Percentiles rank a stretch among this genome's conserved stretches.
Conservation (phyloP, 1,140 invertebrate species). For the Drosophila yakuba region DNA sequence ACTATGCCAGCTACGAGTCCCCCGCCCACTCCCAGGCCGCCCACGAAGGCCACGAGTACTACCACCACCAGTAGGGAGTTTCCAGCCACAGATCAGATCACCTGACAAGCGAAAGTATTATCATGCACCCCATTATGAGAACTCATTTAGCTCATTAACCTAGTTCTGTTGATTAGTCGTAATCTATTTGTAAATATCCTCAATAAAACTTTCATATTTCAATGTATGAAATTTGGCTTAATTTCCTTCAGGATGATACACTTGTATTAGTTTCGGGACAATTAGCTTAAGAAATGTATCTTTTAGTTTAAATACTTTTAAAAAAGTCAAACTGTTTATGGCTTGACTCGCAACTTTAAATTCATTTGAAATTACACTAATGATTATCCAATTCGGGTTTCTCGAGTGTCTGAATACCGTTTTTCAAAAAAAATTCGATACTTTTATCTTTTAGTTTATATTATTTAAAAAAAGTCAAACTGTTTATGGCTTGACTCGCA, state of each 20-base stretch:
- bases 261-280: neutral
- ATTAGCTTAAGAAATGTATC: too few relatives aligned
- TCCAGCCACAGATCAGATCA: conserved; percentile 14
- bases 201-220: conserved; percentile 41
- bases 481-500: too few relatives aligned
- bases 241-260: too few relatives aligned
- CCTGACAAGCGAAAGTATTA: conserved; percentile 61
- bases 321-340: too few relatives aligned
- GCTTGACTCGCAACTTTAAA: too few relatives aligned
- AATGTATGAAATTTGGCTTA: neutral
- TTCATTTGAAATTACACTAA: neutral
- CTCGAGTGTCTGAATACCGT: neutral
- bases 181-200: conserved; percentile 61
- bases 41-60: conserved; percentile 69
- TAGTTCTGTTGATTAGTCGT: conserved; percentile 59
- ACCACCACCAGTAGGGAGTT: conserved; percentile 63
- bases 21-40: conserved; percentile 56
- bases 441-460: neutral
- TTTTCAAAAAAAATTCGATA: neutral
- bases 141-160: conserved; percentile 34
- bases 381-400: neutral
- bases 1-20: conserved; percentile 71
- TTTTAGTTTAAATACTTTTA: too few relatives aligned
- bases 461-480: too few relatives aligned
- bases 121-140: conserved; percentile 37